Evolutionary conservation across 2,797 vertebrate species (phyloP), one percentile per base, ranked within the genome.

Genomic region (Macrochelys suwanniensis): DNA sequence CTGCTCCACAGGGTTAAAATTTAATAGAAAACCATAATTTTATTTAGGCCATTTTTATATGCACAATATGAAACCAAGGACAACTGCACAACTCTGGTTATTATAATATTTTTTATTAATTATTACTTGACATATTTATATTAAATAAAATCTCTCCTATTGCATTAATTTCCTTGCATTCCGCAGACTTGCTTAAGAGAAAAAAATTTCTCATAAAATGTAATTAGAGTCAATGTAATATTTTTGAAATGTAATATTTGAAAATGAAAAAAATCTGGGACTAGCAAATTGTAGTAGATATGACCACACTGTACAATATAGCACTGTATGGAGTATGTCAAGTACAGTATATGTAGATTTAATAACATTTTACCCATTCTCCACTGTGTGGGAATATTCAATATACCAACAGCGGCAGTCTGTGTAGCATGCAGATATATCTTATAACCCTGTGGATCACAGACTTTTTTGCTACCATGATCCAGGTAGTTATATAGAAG

Each of bases 171-270:
- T 5, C 50, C 25, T 61, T 56, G 89, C 80, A 85, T 81, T 71
- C 88, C 78, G 80, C n/a, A 74, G 59, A 85, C 59, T 37, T 90
- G 82, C 77, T 89, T 57, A 71, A 87, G 90, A n/a, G 57, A 50
- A 33, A 74, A 61, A 91, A 88, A 65, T 77, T 77, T 84, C 80
- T 96, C 57, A 93, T 74, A 93, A 97, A 88, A 84, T 42, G 76
- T 82, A 89, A 68, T 45, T 76, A 59, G 45, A 89, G 82, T 56
- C 56, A 28, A 87, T 5, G 45, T 9, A 83, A 85, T 91, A 82
- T 81, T 95, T 91, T 92, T 85, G 15, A 76, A 83, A 92, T 89
- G 68, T 28, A 4, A 1, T 49, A 49, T 89, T 53, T 61, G 77
- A 91, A 82, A 61, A 77, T 19, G 65, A 81, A 59, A 78, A 68